Evolutionary conservation across 2,888 invertebrate genomes (phyloP).

Genomic region (Pristionchus mayeri): DNA sequence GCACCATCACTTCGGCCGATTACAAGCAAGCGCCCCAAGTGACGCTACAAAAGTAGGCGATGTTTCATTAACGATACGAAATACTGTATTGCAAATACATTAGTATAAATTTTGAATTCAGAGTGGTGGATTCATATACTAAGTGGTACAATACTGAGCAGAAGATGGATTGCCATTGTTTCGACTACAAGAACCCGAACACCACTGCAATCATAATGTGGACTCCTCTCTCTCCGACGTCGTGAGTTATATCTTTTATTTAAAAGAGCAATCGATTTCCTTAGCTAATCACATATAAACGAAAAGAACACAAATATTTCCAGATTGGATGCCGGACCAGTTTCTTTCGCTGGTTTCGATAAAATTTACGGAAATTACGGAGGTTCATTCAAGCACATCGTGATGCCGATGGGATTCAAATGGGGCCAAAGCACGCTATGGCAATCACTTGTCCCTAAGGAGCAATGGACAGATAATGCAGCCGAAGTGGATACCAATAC

Average conservation of each 20-base stretch:
- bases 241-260: background rate
- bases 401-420: slow-evolving; percentile 39
- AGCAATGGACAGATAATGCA: background rate
- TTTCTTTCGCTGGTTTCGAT: background rate
- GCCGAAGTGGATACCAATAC: background rate
- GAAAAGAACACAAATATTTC: background rate
- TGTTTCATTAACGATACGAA: too few relatives aligned
- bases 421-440: slow-evolving; percentile 21
- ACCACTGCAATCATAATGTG: background rate
- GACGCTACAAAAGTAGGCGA: background rate
- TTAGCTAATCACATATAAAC: too few relatives aligned
- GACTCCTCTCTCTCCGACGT: background rate
- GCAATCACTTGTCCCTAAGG: background rate
- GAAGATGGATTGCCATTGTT: too few relatives aligned
- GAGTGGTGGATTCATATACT: too few relatives aligned
- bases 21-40: background rate
- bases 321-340: background rate
- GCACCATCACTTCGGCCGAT: background rate
- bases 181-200: background rate
- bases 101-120: too few relatives aligned
- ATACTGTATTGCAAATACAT: too few relatives aligned
- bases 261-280: too few relatives aligned
- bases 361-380: too few relatives aligned
- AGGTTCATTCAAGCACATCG: background rate
- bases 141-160: too few relatives aligned